phyloP scores from a whole-genome alignment of 2,888 invertebrate genomes.

The Heteromyza rotundicornis region DNA sequence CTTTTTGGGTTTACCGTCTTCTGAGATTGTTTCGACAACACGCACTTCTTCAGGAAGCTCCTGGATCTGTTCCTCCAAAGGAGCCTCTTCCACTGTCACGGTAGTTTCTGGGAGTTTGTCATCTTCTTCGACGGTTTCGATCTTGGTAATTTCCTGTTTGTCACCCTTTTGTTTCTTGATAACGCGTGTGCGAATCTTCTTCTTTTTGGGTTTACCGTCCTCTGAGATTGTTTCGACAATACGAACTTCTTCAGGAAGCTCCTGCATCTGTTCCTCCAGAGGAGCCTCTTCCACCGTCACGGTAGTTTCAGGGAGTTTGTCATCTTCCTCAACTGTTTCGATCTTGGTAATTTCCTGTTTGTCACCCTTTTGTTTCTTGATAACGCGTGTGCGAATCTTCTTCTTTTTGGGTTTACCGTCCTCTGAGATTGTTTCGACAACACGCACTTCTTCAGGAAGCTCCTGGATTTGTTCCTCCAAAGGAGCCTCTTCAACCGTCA shows the following conservation, averaged over 20 bases:
- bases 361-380: constrained; percentile 15
- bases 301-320: constrained; percentile 19
- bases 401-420: constrained; percentile 21
- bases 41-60: constrained; percentile 34
- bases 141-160: constrained; percentile 34
- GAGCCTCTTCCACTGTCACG: constrained; percentile 28
- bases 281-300: constrained; percentile 20
- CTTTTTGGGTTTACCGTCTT: constrained; percentile 33
- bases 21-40: constrained; percentile 28
- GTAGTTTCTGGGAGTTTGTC: constrained; percentile 27
- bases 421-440: constrained; percentile 17
- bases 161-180: constrained; percentile 33
- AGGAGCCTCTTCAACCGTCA: constrained; percentile 20
- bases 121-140: constrained; percentile 29
- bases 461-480: constrained; percentile 12
- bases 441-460: constrained; percentile 14
- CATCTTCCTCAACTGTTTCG: constrained; percentile 19
- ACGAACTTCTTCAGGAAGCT: constrained; percentile 20
- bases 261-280: constrained; percentile 14
- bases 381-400: constrained; percentile 18
- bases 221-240: constrained; percentile 25
- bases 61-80: constrained; percentile 17
- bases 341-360: constrained; percentile 16
- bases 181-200: constrained; percentile 29
- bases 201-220: constrained; percentile 27